A percentile compares a stretch with the other conserved stretches of the same genome.
Evolutionary conservation across 2,113 vertebrate species (phyloP).

Genomic region (Dryoscopus gambensis): DNA sequence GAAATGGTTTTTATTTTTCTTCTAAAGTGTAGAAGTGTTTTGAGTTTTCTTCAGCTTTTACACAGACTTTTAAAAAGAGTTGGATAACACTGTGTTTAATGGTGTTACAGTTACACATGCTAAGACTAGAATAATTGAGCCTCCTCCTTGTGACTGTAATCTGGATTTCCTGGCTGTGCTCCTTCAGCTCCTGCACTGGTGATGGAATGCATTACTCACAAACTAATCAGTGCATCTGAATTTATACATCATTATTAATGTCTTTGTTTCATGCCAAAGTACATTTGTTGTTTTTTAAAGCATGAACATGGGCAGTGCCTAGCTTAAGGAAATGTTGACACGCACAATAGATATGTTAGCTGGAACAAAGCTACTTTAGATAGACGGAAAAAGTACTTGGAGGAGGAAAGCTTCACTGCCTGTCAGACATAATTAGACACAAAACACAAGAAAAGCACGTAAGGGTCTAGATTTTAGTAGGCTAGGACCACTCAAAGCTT

Average conservation of each 20-base stretch:
- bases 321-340: background rate
- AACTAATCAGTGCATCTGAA: conserved; percentile 14
- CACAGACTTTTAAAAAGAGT: background rate
- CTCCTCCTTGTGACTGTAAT: background rate
- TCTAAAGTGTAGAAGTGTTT: background rate
- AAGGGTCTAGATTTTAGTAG: background rate
- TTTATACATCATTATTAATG: background rate
- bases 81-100: background rate
- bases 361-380: background rate
- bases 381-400: background rate
- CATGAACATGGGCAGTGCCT: background rate
- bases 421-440: background rate
- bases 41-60: background rate
- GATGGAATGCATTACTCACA: background rate
- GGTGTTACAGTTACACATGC: background rate
- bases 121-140: conserved; percentile 31
- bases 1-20: background rate
- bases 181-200: background rate
- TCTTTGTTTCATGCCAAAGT: conserved; percentile 18
- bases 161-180: conserved; percentile 12
- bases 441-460: background rate
- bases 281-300: background rate
- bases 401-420: background rate
- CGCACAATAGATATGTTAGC: background rate
- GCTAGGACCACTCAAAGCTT: background rate